These are phyloP conservation scores for Lacanobia oleracea DNA, from an alignment of 2,888 invertebrate genomes.

Conservation along the genomic window DNA sequence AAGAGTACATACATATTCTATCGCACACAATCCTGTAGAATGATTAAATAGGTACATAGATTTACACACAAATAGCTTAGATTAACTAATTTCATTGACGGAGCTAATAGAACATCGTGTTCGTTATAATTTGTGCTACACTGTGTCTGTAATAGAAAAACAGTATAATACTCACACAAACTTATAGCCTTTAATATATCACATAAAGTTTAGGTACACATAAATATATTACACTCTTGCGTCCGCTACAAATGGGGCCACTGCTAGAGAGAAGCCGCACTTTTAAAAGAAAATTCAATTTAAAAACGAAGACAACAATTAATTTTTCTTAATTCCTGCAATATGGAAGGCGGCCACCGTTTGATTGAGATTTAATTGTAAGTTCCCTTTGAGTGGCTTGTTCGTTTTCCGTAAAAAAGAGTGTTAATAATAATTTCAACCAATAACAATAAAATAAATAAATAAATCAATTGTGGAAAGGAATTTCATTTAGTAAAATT, in stretches of 20 bases:
- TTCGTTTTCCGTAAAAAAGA: constrained; percentile 73
- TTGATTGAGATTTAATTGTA: constrained; percentile 77
- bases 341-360: constrained; percentile 74
- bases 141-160: constrained; percentile 70
- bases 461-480: neutral
- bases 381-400: constrained; percentile 72
- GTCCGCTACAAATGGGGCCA: constrained; percentile 77
- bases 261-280: constrained; percentile 75
- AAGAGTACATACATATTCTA: constrained; percentile 37
- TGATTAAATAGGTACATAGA: constrained; percentile 50
- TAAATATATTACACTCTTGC: constrained; percentile 77
- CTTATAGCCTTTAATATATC: constrained; percentile 85
- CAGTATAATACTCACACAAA: constrained; percentile 75
- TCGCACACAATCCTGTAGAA: constrained; percentile 31
- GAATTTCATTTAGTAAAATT: constrained; percentile 7
- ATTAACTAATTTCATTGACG: constrained; percentile 55
- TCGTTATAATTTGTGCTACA: constrained; percentile 64
- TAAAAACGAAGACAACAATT: constrained; percentile 66
- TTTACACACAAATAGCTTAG: constrained; percentile 62
- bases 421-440: constrained; percentile 17
- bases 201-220: constrained; percentile 83
- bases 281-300: constrained; percentile 66
- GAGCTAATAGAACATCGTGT: constrained; percentile 40
- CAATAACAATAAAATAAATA: constrained; percentile 7
- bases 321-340: constrained; percentile 66